Evolutionary conservation across 2,888 invertebrate genomes (phyloP), one percentile per base, ranked within the genome.

Genomic region (Leptopilina myrica): DNA sequence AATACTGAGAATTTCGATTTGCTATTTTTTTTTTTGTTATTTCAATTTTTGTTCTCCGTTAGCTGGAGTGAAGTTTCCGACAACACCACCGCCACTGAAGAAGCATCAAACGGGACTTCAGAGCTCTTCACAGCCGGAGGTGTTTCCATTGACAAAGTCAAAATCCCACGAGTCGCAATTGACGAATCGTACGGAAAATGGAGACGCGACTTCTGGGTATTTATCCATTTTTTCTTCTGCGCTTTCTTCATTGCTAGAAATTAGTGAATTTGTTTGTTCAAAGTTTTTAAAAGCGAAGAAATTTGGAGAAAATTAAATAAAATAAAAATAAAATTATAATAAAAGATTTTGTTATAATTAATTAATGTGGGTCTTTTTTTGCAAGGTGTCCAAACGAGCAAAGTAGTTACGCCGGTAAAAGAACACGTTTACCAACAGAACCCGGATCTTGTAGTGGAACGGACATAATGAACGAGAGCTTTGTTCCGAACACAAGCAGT

Each of bases 141-240:
- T 89, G 77, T 91, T 91, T 84, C 95, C 96, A 12, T 93, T 98
- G 85, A 97, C 96, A 80, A 97, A 98, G 92, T 98, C 98, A 82
- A 96, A 97, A 89, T 98, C 98, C 65, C 97, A 98, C 92, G 98
- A 98, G 92, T 97, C 97, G 14, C 97, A 98, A 92, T 93, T 97
- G 81, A 95, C 94, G 76, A 94, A 94, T 89, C 93, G 94, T 87
- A 93, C 94, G 82, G 95, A 95, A 86, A 92, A 92, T 86, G 92
- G 91, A 64, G 92, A 92, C 89, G 85, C 87, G 82, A 86, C 85
- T 81, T 82, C 89, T 76, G 92, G 92, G 93, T 93, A 87, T 82
- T 56, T 53, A 56, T 14, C 12, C 56, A 64, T 64, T 26, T 26
- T 8, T 26, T 15, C 3, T 26, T 12, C 26, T 3, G 11, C 2